phyloP scores from a whole-genome alignment of 2,888 invertebrate genomes.

The Drosophila prostipennis region DNA sequence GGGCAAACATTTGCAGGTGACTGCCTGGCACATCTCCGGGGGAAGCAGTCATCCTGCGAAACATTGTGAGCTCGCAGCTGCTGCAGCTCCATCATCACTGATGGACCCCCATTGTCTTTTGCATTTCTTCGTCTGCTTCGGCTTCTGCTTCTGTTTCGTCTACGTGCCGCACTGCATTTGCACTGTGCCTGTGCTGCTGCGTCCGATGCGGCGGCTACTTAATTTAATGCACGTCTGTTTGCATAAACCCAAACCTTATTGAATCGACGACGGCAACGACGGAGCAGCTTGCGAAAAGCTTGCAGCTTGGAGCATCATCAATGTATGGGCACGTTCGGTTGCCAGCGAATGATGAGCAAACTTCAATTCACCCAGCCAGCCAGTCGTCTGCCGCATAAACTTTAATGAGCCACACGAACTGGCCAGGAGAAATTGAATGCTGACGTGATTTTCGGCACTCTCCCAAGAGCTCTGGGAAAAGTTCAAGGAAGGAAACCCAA shows the following conservation, averaged over 20 bases:
- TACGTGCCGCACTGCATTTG: constrained; percentile 71
- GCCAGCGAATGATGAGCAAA: constrained; percentile 76
- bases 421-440: constrained; percentile 68
- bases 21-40: neutral
- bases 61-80: constrained; percentile 50
- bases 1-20: constrained; percentile 66
- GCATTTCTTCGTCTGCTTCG: constrained; percentile 17
- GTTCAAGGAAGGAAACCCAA: constrained; percentile 33
- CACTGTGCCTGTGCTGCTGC: constrained; percentile 16
- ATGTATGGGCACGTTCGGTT: constrained; percentile 81
- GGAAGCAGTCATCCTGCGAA: constrained; percentile 24
- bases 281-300: constrained; percentile 14
- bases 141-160: constrained; percentile 32
- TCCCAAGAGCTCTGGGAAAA: constrained; percentile 23
- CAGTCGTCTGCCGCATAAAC: constrained; percentile 66
- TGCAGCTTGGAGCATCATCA: constrained; percentile 58
- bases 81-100: constrained; percentile 29
- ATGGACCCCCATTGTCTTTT: constrained; percentile 52
- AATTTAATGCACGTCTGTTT: constrained; percentile 80
- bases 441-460: constrained; percentile 69
- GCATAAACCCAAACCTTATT: constrained; percentile 79
- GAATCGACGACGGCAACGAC: constrained; percentile 54
- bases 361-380: constrained; percentile 60
- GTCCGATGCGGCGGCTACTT: constrained; percentile 73
- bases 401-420: constrained; percentile 78